phyloP scores from a whole-genome alignment of 2,888 invertebrate species.

The Schizaphis graminum region DNA sequence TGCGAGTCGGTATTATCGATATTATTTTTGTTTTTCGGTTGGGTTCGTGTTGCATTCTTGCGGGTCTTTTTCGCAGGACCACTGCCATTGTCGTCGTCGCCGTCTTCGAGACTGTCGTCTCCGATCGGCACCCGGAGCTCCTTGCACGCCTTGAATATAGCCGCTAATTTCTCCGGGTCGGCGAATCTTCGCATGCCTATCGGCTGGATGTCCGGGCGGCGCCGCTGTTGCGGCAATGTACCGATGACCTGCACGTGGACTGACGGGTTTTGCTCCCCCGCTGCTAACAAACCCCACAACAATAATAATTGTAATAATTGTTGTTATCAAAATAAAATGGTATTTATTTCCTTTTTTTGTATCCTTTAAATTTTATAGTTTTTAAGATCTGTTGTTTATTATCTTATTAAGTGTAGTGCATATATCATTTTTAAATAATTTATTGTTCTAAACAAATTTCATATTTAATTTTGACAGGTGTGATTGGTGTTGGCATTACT shows the following conservation, averaged over 20 bases:
- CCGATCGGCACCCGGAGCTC: constrained; percentile 44
- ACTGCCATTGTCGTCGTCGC: not conserved
- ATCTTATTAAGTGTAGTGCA: not conserved
- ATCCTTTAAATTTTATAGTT: not conserved
- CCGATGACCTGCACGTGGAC: not conserved
- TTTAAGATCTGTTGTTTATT: not conserved
- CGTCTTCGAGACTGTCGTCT: not conserved
- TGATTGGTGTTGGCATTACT: not conserved
- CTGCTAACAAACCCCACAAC: not conserved
- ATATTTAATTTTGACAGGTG: not conserved
- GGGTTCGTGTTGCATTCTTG: not conserved
- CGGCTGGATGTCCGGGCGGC: constrained; percentile 48
- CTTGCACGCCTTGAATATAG: constrained; percentile 43
- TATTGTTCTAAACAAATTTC: not conserved
- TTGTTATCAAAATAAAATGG: not conserved
- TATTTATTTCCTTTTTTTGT: not conserved
- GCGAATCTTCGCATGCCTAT: not conserved
- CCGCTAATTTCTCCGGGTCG: constrained; percentile 42
- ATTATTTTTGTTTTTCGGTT: not conserved
- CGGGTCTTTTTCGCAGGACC: not conserved
- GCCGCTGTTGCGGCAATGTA: not conserved
- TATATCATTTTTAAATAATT: not conserved
- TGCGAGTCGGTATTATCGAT: not conserved
- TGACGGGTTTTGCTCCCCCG: not conserved
- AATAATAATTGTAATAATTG: not conserved